These are phyloP conservation scores for Ctenopoma kingsleyae DNA, from an alignment of 2,797 vertebrate species.

Conservation along the genomic window DNA sequence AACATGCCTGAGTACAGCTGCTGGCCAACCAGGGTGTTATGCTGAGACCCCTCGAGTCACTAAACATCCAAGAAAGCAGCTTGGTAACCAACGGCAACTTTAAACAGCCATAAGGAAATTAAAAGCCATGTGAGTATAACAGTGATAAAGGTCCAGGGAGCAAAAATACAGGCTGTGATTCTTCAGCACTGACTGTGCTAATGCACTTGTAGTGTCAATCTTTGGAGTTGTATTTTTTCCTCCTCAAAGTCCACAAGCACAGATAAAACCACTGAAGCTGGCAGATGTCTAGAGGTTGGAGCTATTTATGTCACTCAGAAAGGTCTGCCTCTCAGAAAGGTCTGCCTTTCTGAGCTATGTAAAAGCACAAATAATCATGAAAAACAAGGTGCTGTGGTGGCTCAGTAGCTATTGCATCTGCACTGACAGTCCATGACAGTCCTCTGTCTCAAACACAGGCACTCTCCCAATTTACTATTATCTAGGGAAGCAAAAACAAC, in stretches of 20 bases:
- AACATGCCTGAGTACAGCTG: constrained; percentile 42
- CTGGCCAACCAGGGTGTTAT: constrained; percentile 58
- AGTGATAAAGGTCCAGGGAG: constrained; percentile 34
- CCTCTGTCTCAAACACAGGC: background rate
- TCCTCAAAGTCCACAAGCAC: constrained; percentile 7
- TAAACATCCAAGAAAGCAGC: constrained; percentile 40
- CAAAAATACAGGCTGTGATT: constrained; percentile 51
- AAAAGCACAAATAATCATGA: constrained; percentile 29
- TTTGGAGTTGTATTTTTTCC: constrained; percentile 22
- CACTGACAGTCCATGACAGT: constrained; percentile 11
- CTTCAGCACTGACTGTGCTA: constrained; percentile 11
- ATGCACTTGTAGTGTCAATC: constrained; percentile 30
- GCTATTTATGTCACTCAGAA: constrained; percentile 19
- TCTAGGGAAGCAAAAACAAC: constrained; percentile 12
- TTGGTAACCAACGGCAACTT: constrained; percentile 57
- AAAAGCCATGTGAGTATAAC: constrained; percentile 41
- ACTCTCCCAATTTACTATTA: constrained; percentile 7
- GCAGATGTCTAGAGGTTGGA: constrained; percentile 10
- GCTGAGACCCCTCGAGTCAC: constrained; percentile 49
- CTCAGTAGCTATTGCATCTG: constrained; percentile 13
- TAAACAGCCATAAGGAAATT: constrained; percentile 38
- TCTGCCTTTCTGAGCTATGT: background rate
- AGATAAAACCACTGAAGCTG: constrained; percentile 5
- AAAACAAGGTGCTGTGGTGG: constrained; percentile 7
- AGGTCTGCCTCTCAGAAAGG: background rate